Percentiles rank a stretch among this genome's conserved stretches.
Conservation (phyloP, 37 sponge, comb jelly and placozoan species). For the Eunapius fragilis region DNA sequence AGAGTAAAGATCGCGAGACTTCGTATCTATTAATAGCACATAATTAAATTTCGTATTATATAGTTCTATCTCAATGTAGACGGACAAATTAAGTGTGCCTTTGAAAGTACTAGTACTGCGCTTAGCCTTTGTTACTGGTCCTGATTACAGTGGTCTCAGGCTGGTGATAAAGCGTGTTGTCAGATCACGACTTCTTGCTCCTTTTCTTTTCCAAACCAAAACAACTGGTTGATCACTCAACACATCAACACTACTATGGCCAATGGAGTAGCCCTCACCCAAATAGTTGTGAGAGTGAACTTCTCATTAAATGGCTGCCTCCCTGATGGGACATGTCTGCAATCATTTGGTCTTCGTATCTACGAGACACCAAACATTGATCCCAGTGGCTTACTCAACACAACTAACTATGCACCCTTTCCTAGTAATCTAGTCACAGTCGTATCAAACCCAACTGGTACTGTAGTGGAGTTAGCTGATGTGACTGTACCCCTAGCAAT, state of each 20-base stretch:
- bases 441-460: neutral
- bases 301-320: slow-evolving; percentile 1
- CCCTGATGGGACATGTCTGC: neutral
- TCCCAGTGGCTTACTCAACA: neutral
- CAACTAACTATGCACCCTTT: slow-evolving; percentile 3
- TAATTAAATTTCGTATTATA: too few relatives aligned
- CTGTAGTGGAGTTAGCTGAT: neutral
- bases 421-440: neutral
- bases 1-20: too few relatives aligned
- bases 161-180: neutral
- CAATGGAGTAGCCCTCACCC: slow-evolving; percentile 15
- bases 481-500: neutral
- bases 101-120: neutral
- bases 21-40: too few relatives aligned
- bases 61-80: too few relatives aligned
- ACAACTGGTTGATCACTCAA: slow-evolving; percentile 55
- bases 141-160: slow-evolving; percentile 31
- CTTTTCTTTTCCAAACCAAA: neutral
- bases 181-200: slow-evolving; percentile 7
- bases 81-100: neutral
- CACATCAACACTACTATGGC: slow-evolving; percentile 24
- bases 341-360: neutral
- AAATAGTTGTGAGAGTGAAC: slow-evolving; percentile 23
- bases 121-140: neutral
- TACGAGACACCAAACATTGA: slow-evolving; percentile 26